Evolutionary conservation across 2,113 vertebrate species (phyloP).

Genomic region (Protobothrops flavoviridis): DNA sequence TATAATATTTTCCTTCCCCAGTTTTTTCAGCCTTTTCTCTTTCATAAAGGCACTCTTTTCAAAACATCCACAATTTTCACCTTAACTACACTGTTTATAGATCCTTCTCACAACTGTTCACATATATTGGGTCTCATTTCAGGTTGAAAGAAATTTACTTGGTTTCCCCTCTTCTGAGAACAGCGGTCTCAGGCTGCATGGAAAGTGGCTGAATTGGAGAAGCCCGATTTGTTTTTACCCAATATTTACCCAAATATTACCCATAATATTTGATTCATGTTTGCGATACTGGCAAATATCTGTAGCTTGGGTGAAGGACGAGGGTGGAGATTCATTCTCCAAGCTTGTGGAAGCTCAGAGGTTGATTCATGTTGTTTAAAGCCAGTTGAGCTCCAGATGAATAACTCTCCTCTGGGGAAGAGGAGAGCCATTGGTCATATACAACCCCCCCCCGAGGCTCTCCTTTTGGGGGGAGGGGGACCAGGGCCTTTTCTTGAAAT

Average conservation of each 20-base stretch:
- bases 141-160: neutral
- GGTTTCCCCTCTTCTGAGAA: neutral
- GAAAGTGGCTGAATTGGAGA: neutral
- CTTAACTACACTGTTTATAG: neutral
- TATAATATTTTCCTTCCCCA: neutral
- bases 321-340: neutral
- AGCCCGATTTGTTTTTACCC: neutral
- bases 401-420: neutral
- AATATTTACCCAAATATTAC: no score
- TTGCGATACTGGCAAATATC: neutral
- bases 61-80: neutral
- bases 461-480: neutral
- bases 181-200: neutral
- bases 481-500: neutral
- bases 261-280: neutral
- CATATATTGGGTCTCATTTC: neutral
- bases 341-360: neutral
- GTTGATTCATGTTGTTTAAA: neutral
- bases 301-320: neutral
- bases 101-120: neutral
- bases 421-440: neutral
- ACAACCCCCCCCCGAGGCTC: neutral
- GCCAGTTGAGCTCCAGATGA: neutral
- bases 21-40: neutral
- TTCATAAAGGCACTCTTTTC: neutral